Percentiles rank a stretch among this genome's conserved stretches.
phyloP scores from a whole-genome alignment of 2,888 invertebrate species.

The Caenorhabditis sinica region DNA sequence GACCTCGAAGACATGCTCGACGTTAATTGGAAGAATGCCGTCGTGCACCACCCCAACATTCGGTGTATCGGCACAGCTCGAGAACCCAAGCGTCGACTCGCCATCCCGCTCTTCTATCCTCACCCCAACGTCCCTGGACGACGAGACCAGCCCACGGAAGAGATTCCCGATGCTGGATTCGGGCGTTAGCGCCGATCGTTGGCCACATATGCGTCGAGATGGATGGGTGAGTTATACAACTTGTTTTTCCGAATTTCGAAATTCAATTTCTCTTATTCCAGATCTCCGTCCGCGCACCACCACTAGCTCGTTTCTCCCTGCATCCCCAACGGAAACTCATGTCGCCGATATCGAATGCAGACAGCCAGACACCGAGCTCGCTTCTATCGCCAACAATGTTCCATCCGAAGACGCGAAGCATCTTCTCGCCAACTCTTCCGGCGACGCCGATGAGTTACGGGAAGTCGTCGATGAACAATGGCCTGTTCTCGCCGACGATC shows the following conservation, averaged over 20 bases:
- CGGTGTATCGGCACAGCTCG: slow-evolving; percentile 28
- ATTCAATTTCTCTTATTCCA: slow-evolving; percentile 15
- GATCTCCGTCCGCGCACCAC: slow-evolving; percentile 57
- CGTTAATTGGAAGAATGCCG: slow-evolving; percentile 48
- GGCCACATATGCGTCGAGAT: slow-evolving; percentile 29
- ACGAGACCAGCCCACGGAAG: slow-evolving; percentile 46
- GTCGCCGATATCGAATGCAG: slow-evolving; percentile 57
- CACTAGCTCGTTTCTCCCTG: slow-evolving; percentile 57
- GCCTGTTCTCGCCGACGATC: slow-evolving; percentile 43
- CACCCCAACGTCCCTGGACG: slow-evolving; percentile 50
- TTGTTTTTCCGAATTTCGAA: no score
- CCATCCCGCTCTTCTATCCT: slow-evolving; percentile 41
- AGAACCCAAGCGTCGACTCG: neutral
- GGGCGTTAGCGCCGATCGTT: slow-evolving; percentile 9
- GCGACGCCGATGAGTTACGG: slow-evolving; percentile 61
- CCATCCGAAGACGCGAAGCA: slow-evolving; percentile 30
- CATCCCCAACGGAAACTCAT: slow-evolving; percentile 33
- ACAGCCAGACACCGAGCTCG: slow-evolving; percentile 58
- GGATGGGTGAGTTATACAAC: slow-evolving; percentile 36
- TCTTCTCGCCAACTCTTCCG: slow-evolving; percentile 61
- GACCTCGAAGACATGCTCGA: no score
- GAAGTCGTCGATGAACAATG: slow-evolving; percentile 47
- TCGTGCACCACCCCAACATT: slow-evolving; percentile 59
- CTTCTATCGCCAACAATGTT: slow-evolving; percentile 51
- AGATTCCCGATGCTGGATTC: slow-evolving; percentile 19